Percentiles rank a stretch among this genome's conserved stretches.
Evolutionary conservation across 1,140 invertebrate species (phyloP).

Genomic region (Danaus melanippus): DNA sequence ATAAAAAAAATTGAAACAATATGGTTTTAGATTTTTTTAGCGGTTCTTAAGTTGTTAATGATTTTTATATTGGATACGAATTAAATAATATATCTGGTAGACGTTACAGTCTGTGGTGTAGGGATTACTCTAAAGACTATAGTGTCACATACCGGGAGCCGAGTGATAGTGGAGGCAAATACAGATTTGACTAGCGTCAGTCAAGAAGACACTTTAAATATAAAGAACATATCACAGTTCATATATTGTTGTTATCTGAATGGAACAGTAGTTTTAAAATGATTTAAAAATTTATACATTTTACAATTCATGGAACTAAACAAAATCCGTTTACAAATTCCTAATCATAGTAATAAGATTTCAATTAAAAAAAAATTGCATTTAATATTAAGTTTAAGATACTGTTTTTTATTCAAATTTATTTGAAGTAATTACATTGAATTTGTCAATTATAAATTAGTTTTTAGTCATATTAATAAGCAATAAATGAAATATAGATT

Average conservation of each 20-base stretch:
- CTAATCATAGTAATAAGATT: no score
- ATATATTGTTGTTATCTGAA: no score
- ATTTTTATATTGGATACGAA: not conserved
- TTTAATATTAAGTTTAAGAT: no score
- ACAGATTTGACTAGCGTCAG: constrained; percentile 46
- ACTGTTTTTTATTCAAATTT: no score
- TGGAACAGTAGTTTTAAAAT: no score
- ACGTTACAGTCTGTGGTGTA: constrained; percentile 31
- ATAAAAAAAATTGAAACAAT: not conserved
- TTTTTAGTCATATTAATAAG: no score
- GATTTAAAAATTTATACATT: no score
- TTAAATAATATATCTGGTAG: constrained; percentile 25
- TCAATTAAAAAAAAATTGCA: no score
- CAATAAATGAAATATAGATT: no score
- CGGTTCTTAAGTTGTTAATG: not conserved
- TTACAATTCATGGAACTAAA: not conserved
- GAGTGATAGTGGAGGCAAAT: constrained; percentile 54
- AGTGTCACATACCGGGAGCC: constrained; percentile 49
- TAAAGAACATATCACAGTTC: not conserved
- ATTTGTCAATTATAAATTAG: no score
- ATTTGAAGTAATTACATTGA: no score
- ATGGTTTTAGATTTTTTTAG: not conserved
- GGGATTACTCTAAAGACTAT: constrained; percentile 33
- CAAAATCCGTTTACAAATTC: no score
- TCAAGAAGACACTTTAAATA: constrained; percentile 19